Evolutionary conservation across 2,797 vertebrate genomes (phyloP), one percentile per base, ranked within the genome.

Genomic region (Onychomys torridus): DNA sequence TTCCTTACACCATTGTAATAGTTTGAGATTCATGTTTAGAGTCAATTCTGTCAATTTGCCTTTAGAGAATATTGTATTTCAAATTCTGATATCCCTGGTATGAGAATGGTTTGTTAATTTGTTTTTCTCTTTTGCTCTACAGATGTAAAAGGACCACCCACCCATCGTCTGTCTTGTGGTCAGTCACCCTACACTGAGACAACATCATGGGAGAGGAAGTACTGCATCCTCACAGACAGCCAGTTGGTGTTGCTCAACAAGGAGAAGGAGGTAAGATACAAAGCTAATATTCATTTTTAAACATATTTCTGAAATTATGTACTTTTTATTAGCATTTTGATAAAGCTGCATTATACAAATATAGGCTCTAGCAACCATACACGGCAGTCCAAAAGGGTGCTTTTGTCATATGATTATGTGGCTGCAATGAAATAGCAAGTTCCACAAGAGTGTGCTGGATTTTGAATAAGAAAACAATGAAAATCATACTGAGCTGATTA

Each of bases 101-200:
- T 27, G 76, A 89, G 93, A 95, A 97, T 82, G 46, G 82, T 55
- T 86, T 82, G 52, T 90, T 8, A 5, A 46, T 90, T 89, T 43
- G 0, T 0, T 91, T 37, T 96, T 98, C 27, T 55, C 23, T 86
- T 93, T 96, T 85, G 82, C 78, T 96, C 96, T 23, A 5, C 98
- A 99, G 99, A 99, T 98, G 99, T 99, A 87, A 99, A 99, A 97
- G 99, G 99, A 6, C 99, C 99, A 0, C 99, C 99, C 3, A 99
- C 99, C 2, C 99, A 99, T 96, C 98, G 98, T 0, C 98, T 99
- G 96, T 99, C 99, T 91, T 99, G 99, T 0, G 99, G 99, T 79
- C 99, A 99, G 98, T 99, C 99, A 5, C 99, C 99, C 19, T 99
- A 99, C 98, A 98, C 98, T 0, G 99, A 99, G 91, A 98, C 98